These are phyloP conservation scores for Nautilus pompilius DNA, from an alignment of 1,140 invertebrate species.

Conservation along the genomic window DNA sequence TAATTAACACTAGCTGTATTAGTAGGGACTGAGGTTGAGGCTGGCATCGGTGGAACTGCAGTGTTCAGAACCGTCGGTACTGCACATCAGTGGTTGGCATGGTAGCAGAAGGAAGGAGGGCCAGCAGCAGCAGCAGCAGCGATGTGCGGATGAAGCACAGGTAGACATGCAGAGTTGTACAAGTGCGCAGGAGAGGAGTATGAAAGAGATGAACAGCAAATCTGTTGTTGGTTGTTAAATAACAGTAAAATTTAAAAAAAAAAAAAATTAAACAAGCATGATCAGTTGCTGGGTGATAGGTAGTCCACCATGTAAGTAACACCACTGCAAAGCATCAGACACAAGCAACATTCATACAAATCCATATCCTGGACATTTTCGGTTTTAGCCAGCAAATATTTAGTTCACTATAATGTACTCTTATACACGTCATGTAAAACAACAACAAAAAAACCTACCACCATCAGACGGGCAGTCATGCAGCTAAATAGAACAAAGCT, in stretches of 20 bases:
- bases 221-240: too few species aligned
- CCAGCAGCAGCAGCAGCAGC: conserved; percentile 71
- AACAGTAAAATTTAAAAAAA: conserved; percentile 8
- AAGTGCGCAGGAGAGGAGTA: conserved; percentile 18
- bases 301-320: too few species aligned
- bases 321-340: too few species aligned
- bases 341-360: too few species aligned
- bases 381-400: too few species aligned
- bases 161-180: conserved; percentile 50
- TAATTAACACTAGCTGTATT: conserved; percentile 91
- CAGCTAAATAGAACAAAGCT: too few species aligned
- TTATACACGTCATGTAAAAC: too few species aligned
- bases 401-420: too few species aligned
- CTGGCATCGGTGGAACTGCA: conserved; percentile 19
- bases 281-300: background rate
- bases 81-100: conserved; percentile 22
- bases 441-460: too few species aligned
- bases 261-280: conserved; percentile 42
- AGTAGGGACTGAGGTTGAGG: conserved; percentile 66
- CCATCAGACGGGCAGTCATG: too few species aligned
- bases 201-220: conserved; percentile 8
- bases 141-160: conserved; percentile 75
- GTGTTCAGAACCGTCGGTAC: conserved; percentile 28
- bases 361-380: too few species aligned
- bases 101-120: conserved; percentile 61